Base-by-base conservation (phyloP, 2,797 vertebrate genomes). In the Aythya fuligula region DNA sequence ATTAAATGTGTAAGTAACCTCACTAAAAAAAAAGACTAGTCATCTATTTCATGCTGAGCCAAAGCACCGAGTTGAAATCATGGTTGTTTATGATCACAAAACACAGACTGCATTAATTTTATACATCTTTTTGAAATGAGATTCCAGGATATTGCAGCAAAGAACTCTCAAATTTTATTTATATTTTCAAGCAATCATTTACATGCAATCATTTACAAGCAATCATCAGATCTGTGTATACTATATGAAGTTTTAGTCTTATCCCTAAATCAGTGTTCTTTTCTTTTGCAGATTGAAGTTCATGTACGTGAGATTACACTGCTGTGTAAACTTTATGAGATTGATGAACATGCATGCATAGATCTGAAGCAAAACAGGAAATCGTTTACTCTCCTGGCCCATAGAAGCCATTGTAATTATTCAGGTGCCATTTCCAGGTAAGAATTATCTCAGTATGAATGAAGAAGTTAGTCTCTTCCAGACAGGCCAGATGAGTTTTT, bases 121-220 rank as follows among this genome's bases (percentile, higher is more conserved):
- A 61, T 57, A 79, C 90, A 92, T 64, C 77, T 61, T 82, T 89
- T 57, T 9, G 22, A 95, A 95, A 82, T 62, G 20, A 87, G 32
- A 76, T 76, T 76, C n/a, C 53, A 71, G 13, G 2, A 80, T 20
- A 9, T 47, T 79, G 36, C 13, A 61, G 38, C 22, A 58, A 57
- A 61, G 28, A 78, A 21, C 15, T 71, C 53, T 60, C 27, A 22
- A 39, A 41, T 3, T 60, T 43, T 58, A 32, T 69, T 78, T 43
- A 53, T 30, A 36, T 20, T 70, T 25, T 53, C 19, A 32, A 65
- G 47, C 32, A 58, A 61, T 14, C 30, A 11, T 13, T 53, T 19
- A 17, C n/a, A 85, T 28, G 32, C 64, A 34, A 24, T 25, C 49
- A 51, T 51, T 49, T 49, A 49, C 47, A 49, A 49, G 47, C 22